Base-by-base conservation (phyloP, 2,888 invertebrate genomes). In the Xestia c-nigrum region DNA sequence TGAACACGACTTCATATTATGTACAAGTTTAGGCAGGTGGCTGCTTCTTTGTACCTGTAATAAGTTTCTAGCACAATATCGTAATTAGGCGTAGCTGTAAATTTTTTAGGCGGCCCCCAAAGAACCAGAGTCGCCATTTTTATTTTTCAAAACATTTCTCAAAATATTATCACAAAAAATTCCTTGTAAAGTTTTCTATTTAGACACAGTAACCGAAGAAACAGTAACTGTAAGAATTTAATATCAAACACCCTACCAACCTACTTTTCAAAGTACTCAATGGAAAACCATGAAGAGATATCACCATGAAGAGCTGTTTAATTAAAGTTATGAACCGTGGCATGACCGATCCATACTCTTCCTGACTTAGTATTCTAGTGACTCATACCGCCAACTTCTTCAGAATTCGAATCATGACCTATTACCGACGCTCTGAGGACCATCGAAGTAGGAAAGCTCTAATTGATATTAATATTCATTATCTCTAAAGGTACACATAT, bases 1-100 rank as follows among this genome's bases (percentile, higher is more conserved):
- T 78, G 78, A 79, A 81, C 83, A 80, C 63, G 74, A 75, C 72
- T 73, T 77, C 68, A 73, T 78, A 81, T 81, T 79, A 85, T 81
- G 69, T 84, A 77, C 76, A 78, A 83, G 66, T 72, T 46, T 38
- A 50, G 63, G 72, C 80, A 84, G 66, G 57, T 72, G 76, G 76
- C 67, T 74, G 72, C 31, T 67, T 65, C 24, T 67, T 55, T 67
- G 55, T 64, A 19, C 12, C n/a, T 43, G 43, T 59, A 24, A 66
- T 82, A 65, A 69, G 78, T 82, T 65, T 82, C 78, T n/a, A n/a
- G 72, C 55, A 72, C 21, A 38, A 61, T 55, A 59, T 65, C 43
- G 66, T 66, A 73, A 72, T 72, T 61, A 72, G 38, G 40, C 21
- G 31, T 21, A 69, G 50, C 50, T 46, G n/a, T 71, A 43, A 31